Evolutionary conservation across 1,140 invertebrate genomes (phyloP), one percentile per base, ranked within the genome.

Genomic region (Philaenus spumarius): DNA sequence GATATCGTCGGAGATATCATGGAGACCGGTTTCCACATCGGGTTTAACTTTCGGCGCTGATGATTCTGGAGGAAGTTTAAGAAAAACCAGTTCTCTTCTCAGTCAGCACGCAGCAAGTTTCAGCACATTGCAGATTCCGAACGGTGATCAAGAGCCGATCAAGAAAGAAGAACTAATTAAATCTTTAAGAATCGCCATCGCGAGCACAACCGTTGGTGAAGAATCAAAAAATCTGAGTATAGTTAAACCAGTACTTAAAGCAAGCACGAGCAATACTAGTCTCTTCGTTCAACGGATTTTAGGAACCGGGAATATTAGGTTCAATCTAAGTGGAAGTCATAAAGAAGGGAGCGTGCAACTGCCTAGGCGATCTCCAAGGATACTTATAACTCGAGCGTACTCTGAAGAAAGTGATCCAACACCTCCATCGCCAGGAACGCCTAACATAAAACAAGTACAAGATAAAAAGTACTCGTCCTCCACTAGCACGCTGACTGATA

Each of bases 341-440:
- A 46, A 71, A 75, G 63, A 69, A 77, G 23, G 30, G 14, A 55
- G 5, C 74, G 76, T 59, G 75, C 77, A 47, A 17, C 56, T 20
- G 12, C 37, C 45, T 7, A 58, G 56, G 51, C 19, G 56, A 50
- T 85, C 82, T 14, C 84, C 84, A 12, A 75, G 79, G 47, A 86
- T 86, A 22, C 76, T 85, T 1, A 85, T 87, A 48, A 86, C 85
- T 1, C 69, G 83, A 59, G 82, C 85, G 1, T 82, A 80, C 72
- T 86, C 83, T 37, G 82, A 85, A 64, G 84, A 87, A 64, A 83
- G 80, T 58, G 79, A 81, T 24, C 56, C 43, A n/a, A 76, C 75
- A 3, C 75, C 75, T 1, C 69, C 72, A 1, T 55, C 63, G 9
- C 64, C 64, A 7, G 60, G 59, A 1, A 67, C 70, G 9, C 68